Conservation (phyloP, 2,113 vertebrate species). For the Sciurus niger region DNA sequence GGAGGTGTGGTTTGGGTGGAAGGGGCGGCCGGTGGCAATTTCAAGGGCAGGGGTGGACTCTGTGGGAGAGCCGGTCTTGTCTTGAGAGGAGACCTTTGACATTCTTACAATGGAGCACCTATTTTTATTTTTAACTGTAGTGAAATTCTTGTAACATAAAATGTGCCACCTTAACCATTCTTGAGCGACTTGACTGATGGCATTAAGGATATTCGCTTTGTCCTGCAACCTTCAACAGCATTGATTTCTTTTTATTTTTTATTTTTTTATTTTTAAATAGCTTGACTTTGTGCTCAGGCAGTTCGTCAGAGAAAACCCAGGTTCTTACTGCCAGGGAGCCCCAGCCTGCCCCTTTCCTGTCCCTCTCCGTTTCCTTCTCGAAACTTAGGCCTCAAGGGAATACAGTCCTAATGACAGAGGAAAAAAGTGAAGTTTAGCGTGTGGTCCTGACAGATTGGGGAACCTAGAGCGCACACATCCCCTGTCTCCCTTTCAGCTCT, state of each 20-base stretch:
- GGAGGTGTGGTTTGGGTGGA: accelerated
- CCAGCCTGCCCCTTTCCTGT: not conserved
- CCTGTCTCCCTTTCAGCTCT: accelerated
- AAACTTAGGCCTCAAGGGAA: too few relatives aligned
- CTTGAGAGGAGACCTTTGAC: not conserved
- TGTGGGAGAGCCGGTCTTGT: not conserved
- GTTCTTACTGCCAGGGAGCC: not conserved
- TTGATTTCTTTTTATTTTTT: too few relatives aligned
- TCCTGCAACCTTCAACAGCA: too few relatives aligned
- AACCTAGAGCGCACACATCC: not conserved
- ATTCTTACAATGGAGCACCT: not conserved
- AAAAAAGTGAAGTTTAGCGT: not conserved
- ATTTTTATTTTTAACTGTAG: not conserved
- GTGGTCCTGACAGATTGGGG: not conserved
- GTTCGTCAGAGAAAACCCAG: not conserved
- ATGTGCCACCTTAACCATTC: not conserved
- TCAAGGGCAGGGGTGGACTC: not conserved
- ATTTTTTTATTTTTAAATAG: too few relatives aligned
- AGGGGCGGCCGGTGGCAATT: too few relatives aligned
- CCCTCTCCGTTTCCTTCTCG: too few relatives aligned
- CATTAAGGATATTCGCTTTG: too few relatives aligned
- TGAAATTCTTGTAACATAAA: not conserved
- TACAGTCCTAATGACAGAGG: too few relatives aligned
- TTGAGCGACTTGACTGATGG: not conserved
- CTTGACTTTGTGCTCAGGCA: not conserved